Base-by-base conservation (phyloP, 2,113 vertebrate genomes). In the Alethe diademata region DNA sequence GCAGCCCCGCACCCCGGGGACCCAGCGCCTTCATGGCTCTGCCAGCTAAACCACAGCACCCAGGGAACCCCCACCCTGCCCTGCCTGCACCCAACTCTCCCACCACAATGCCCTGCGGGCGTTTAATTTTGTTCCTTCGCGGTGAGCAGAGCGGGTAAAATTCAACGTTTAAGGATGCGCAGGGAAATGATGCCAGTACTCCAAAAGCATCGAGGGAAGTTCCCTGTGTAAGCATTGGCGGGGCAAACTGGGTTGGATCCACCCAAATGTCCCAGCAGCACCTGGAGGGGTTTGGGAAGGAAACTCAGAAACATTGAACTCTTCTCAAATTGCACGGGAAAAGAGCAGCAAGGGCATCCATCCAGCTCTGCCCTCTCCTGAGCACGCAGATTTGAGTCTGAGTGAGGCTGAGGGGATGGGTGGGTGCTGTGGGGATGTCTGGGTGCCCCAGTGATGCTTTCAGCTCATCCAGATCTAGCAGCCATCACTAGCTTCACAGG, bases 161-260 rank as follows among this genome's bases (percentile, higher is more conserved):
- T 16, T 1, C 7, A 36, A 28, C 3, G 2, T 19, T 33, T 19
- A 15, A 45, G 29, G 50, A 19, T 3, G 5, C 5, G 4, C n/a
- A 14, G 24, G 33, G 62, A 36, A 38, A 56, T 22, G 0, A 3
- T 11, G 14, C 2, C 51, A 1, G 11, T 6, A 35, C 3, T 65
- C 42, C 60, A 17, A n/a, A 53, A 83, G 1, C 57, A 24, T 19
- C 1, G 0, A 2, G 0, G 2, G 42, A 40, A 76, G 35, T 5
- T 61, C 42, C 40, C 12, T 10, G 20, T 28, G 28, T n/a, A 3
- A 61, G 14, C 23, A 3, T 8, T 5, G 1, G 3, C 65, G 6
- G 45, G 69, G 11, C 31, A 70, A 40, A 6, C 3, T 0, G 14
- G 65, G 57, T 12, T 7, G 12, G 40, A 70, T 33, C 11, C 76